A percentile compares a stretch with the other conserved stretches of the same genome.
Evolutionary conservation across 2,797 vertebrate species (phyloP).

Genomic region (Fringilla coelebs): DNA sequence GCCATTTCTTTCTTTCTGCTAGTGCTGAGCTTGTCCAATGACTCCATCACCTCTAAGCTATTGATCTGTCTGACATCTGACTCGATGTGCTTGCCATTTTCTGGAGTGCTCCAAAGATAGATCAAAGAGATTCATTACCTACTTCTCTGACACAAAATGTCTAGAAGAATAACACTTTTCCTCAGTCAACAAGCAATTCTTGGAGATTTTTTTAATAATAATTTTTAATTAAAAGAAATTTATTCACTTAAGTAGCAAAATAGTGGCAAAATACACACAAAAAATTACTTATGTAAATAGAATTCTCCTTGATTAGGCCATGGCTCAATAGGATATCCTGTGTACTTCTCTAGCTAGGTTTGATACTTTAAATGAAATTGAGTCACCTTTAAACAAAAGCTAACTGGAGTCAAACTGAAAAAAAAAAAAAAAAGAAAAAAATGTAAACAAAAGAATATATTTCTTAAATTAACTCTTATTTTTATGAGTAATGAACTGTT

Average conservation of each 20-base stretch:
- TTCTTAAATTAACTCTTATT: neutral
- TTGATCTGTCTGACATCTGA: constrained; percentile 69
- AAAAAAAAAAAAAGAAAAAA: no score
- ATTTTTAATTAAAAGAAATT: neutral
- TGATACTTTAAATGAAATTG: neutral
- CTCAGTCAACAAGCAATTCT: neutral
- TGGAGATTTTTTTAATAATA: neutral
- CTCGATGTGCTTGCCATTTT: constrained; percentile 55
- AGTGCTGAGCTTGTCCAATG: constrained; percentile 5
- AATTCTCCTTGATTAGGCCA: neutral
- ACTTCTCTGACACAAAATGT: constrained; percentile 16
- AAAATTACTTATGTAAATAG: neutral
- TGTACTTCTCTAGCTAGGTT: neutral
- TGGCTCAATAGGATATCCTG: neutral
- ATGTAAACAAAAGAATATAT: fast-evolving
- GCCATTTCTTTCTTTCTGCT: constrained; percentile 27
- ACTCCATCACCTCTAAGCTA: constrained; percentile 43
- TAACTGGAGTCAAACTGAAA: neutral
- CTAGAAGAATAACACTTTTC: neutral
- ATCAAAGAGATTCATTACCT: constrained; percentile 37
- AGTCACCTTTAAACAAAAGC: neutral
- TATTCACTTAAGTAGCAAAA: neutral
- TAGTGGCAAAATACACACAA: neutral
- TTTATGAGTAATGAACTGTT: neutral
- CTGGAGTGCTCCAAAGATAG: constrained; percentile 43